Conservation (phyloP, 2,113 vertebrate genomes). For the Peromyscus californicus region DNA sequence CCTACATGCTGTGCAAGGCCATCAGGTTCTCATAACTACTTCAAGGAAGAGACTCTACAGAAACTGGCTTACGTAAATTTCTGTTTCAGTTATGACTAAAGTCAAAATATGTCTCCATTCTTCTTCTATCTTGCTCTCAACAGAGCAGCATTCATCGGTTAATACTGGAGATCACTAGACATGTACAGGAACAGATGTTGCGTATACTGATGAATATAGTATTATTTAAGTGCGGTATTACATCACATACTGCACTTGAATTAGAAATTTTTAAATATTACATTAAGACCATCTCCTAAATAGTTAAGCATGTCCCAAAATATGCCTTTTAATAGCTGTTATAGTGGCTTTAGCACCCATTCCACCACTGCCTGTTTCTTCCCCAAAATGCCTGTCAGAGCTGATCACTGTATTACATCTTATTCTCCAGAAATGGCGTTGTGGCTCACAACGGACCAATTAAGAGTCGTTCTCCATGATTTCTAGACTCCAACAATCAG, state of each 20-base stretch:
- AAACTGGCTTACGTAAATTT: neutral
- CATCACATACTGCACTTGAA: neutral
- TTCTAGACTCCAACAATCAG: neutral
- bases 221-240: neutral
- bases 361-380: neutral
- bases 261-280: constrained; percentile 17
- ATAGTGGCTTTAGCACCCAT: neutral
- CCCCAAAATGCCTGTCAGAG: neutral
- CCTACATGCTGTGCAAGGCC: neutral
- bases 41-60: neutral
- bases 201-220: neutral
- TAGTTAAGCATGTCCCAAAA: neutral
- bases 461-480: neutral
- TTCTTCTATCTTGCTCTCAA: neutral
- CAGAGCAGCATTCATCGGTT: constrained; percentile 12
- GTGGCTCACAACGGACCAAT: neutral
- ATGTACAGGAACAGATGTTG: neutral
- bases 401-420: neutral
- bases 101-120: neutral
- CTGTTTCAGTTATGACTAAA: neutral
- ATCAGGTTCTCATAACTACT: neutral
- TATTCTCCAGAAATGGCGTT: neutral
- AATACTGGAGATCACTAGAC: neutral
- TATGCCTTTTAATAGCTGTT: neutral
- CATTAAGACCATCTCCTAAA: neutral